Percentiles rank a stretch among this genome's conserved stretches.
Evolutionary conservation across 2,797 vertebrate genomes (phyloP).

Genomic region (Brachyalestes nurse): DNA sequence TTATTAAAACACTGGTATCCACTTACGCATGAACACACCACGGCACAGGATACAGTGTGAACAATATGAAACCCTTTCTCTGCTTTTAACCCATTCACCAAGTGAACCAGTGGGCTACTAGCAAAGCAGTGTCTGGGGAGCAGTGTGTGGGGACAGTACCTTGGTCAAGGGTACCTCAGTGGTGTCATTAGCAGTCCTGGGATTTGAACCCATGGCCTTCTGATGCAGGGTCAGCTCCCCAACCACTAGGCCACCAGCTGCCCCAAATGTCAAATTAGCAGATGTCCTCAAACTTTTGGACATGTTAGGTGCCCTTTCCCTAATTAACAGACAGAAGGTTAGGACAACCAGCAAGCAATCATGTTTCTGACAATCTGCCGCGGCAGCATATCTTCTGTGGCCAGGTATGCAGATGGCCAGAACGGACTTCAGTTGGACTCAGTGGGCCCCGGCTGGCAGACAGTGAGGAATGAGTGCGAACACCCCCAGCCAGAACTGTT

Average conservation of each 20-base stretch:
- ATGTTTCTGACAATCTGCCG: constrained; percentile 24
- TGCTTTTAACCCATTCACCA: too few species aligned
- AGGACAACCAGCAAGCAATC: constrained; percentile 28
- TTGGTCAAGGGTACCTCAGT: too few species aligned
- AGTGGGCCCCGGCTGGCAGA: background rate
- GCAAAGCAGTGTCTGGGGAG: too few species aligned
- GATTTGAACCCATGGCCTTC: too few species aligned
- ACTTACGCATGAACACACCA: too few species aligned
- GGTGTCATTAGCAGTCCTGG: too few species aligned
- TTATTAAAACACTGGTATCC: background rate
- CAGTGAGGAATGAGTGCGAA: constrained; percentile 8
- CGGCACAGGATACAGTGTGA: too few species aligned
- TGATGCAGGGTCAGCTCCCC: too few species aligned
- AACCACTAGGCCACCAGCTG: too few species aligned
- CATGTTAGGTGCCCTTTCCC: background rate
- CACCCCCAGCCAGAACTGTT: background rate
- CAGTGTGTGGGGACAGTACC: too few species aligned
- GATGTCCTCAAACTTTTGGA: background rate
- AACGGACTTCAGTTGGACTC: constrained; percentile 46
- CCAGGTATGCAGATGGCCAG: constrained; percentile 45
- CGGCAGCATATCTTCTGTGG: constrained; percentile 11
- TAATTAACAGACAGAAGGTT: constrained; percentile 27
- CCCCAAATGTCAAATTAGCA: background rate
- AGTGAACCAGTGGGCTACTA: too few species aligned
- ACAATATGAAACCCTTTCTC: too few species aligned